These are phyloP conservation scores for Drosophila quinaria DNA, from an alignment of 2,888 invertebrate species.

Conservation along the genomic window DNA sequence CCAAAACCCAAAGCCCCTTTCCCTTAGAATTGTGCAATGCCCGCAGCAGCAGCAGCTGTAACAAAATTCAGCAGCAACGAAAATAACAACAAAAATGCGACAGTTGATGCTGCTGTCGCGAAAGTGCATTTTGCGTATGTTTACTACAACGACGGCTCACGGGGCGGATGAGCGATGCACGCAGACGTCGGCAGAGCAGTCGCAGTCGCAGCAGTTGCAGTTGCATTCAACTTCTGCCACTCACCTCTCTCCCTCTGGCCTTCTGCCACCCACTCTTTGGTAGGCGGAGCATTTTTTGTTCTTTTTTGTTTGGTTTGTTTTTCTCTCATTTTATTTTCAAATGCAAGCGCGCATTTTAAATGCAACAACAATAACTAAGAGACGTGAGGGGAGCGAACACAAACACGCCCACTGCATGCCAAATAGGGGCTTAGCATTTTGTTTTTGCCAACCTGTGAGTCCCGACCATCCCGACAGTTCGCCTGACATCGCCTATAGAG, in stretches of 20 bases:
- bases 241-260: background rate
- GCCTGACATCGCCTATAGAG: conserved; percentile 33
- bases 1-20: conserved; percentile 12
- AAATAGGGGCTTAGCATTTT: conserved; percentile 73
- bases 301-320: conserved; percentile 65
- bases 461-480: background rate
- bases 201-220: conserved; percentile 44
- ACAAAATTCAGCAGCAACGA: conserved; percentile 53
- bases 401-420: conserved; percentile 46
- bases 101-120: conserved; percentile 66
- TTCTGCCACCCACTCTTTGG: conserved; percentile 19
- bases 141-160: conserved; percentile 30
- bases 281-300: conserved; percentile 84
- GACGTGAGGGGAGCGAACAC: conserved; percentile 12
- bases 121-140: conserved; percentile 69
- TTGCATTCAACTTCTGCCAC: conserved; percentile 62
- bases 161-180: conserved; percentile 75
- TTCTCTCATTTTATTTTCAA: conserved; percentile 64
- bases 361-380: conserved; percentile 57
- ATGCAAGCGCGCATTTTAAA: conserved; percentile 85
- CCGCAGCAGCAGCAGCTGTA: conserved; percentile 48
- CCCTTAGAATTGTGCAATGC: conserved; percentile 34
- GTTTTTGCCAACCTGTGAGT: conserved; percentile 3
- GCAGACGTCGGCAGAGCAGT: conserved; percentile 49
- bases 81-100: conserved; percentile 58